A percentile compares a stretch with the other conserved stretches of the same genome.
Conservation (phyloP, 2,113 vertebrate genomes). For the Ciconia boyciana region DNA sequence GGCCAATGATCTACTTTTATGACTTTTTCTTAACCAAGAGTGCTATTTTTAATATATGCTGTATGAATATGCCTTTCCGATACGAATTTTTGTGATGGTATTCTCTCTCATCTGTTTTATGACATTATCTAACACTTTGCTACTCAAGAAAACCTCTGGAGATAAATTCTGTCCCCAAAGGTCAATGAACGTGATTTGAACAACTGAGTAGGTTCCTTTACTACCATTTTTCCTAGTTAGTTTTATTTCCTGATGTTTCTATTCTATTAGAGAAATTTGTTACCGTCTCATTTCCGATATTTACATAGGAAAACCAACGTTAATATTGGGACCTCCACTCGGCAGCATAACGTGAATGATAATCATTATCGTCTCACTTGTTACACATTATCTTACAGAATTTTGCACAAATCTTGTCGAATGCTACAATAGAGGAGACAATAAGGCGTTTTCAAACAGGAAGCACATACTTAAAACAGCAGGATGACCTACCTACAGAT, state of each 20-base stretch:
- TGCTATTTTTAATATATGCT: neutral
- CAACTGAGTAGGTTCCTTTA: neutral
- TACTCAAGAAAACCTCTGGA: neutral
- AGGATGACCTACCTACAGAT: slow-evolving; percentile 86
- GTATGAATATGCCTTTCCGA: neutral
- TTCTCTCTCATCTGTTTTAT: neutral
- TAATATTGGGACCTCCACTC: neutral
- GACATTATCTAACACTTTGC: neutral
- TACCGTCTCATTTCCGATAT: neutral
- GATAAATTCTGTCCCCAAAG: neutral
- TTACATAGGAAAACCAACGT: neutral
- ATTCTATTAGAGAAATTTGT: neutral
- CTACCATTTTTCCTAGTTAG: neutral
- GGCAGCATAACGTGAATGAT: neutral
- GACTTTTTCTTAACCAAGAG: neutral
- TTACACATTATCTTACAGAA: neutral
- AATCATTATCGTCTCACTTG: neutral
- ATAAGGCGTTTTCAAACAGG: neutral
- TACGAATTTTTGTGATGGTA: neutral
- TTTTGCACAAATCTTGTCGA: neutral
- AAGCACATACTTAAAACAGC: neutral
- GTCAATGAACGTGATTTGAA: neutral
- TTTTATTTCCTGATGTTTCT: neutral
- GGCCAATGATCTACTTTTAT: neutral
- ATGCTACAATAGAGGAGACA: neutral